Evolutionary conservation across 92 coral and sea anemone species (phyloP), one percentile per base, ranked within the genome.

Genomic region (Virgularia gustaviana): DNA sequence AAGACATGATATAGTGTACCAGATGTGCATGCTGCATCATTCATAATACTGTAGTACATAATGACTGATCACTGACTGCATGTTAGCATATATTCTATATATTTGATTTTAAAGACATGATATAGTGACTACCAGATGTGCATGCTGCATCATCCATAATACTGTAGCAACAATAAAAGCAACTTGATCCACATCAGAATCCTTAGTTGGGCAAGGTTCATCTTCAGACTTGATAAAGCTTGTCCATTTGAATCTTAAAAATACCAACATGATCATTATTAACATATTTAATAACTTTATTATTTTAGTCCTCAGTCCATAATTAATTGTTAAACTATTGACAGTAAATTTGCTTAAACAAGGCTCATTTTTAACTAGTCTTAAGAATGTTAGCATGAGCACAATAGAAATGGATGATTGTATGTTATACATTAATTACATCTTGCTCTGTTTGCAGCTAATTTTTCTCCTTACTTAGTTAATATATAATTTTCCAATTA

Each of bases 141-240:
- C 89, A 82, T 91, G 97, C 27, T 83, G 85, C 85, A 89, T 60
- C 59, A 86, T 96, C 97, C 97, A 91, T 57, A 91, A 52, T 19
- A 90, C 89, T 10, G 89, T 88, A 6, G 96, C 96, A 49, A 84
- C 80, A 41, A 91, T 73, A 70, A 91, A 58, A 25, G 92, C 82
- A n/a, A 83, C 91, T 71, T 85, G 71, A 18, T 91, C 97, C 78
- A 76, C 78, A 53, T 91, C 97, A 51, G 84, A 73, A 54, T 83
- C 83, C 49, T 61, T 70, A 33, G 81, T 45, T 32, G 66, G 51
- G 11, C 66, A 73, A 67, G 85, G 79, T 62, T 82, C 86, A 9
- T 49, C 75, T 28, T 91, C 90, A 30, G 79, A 89, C 34, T 67
- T 83, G 60, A 89, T 83, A 32, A 91, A 71, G 62, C 85, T 84